These are phyloP conservation scores for Drosophila athabasca DNA, from an alignment of 1,140 invertebrate genomes.

Conservation along the genomic window DNA sequence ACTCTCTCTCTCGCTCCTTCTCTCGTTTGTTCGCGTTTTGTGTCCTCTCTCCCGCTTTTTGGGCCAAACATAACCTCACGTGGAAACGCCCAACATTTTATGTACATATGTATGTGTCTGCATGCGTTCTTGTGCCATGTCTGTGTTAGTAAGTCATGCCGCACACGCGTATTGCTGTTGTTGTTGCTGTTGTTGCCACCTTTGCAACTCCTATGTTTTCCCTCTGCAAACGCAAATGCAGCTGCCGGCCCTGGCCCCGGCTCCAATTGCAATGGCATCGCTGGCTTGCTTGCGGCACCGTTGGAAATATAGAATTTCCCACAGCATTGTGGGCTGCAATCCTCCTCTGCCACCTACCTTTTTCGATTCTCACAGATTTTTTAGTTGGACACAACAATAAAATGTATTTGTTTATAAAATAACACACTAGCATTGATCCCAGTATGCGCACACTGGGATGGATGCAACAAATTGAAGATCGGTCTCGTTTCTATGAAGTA, in stretches of 20 bases:
- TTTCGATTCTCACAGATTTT: conserved; percentile 48
- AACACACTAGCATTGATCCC: conserved; percentile 17
- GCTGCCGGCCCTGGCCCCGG: conserved; percentile 14
- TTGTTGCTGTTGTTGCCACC: conserved; percentile 20
- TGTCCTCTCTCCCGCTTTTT: conserved; percentile 13
- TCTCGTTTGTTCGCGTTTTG: conserved; percentile 16
- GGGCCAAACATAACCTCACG: conserved; percentile 76
- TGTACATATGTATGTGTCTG: conserved; percentile 24
- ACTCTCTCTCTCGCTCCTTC: conserved; percentile 17
- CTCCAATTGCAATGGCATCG: conserved; percentile 10
- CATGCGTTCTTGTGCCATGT: conserved; percentile 4
- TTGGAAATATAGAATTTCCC: conserved; percentile 52
- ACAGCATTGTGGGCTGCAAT: conserved; percentile 31
- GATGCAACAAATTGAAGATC: background rate
- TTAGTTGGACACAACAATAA: conserved; percentile 48
- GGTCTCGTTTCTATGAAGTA: too few relatives aligned
- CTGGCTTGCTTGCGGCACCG: conserved; percentile 10
- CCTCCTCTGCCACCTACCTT: background rate
- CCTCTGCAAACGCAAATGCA: conserved; percentile 33
- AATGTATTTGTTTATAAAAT: conserved; percentile 67
- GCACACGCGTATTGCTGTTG: conserved; percentile 18
- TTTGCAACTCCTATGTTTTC: conserved; percentile 67
- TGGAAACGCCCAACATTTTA: conserved; percentile 78
- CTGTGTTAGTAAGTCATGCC: conserved; percentile 18
- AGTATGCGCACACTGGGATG: conserved; percentile 7